Evolutionary conservation across 2,888 invertebrate genomes (phyloP).

Genomic region (Drosophila neotestacea): DNA sequence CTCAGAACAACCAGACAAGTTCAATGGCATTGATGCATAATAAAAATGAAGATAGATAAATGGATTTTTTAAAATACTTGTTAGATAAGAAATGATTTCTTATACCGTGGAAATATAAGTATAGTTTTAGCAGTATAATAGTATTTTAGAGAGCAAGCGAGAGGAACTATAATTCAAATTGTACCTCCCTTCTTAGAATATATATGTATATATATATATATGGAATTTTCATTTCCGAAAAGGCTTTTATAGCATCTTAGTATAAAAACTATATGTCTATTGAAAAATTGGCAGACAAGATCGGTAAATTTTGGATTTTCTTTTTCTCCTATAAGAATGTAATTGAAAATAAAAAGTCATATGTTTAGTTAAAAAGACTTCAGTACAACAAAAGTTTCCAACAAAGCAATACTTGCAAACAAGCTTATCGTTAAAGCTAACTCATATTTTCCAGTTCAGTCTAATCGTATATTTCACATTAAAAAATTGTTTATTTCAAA

Average conservation of each 20-base stretch:
- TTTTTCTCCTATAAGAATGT: too few species aligned
- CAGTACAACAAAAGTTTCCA: neutral
- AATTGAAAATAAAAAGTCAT: too few species aligned
- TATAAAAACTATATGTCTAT: too few species aligned
- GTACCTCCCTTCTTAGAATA: too few species aligned
- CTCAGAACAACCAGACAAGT: slow-evolving; percentile 63
- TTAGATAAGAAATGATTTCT: neutral
- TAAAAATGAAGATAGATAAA: slow-evolving; percentile 18
- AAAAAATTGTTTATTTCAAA: neutral
- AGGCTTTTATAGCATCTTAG: too few species aligned
- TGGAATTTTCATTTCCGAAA: too few species aligned
- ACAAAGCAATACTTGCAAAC: slow-evolving; percentile 1
- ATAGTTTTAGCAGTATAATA: neutral
- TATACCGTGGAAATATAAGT: neutral
- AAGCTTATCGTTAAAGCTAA: neutral
- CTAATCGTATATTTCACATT: neutral
- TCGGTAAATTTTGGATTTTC: too few species aligned
- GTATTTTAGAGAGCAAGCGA: neutral
- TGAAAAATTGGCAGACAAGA: too few species aligned
- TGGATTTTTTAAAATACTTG: neutral
- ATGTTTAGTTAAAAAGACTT: neutral
- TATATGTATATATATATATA: too few species aligned
- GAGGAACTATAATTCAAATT: neutral
- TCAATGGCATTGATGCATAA: slow-evolving; percentile 65
- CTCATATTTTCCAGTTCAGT: neutral